These are phyloP conservation scores for Heliconius nattereri DNA, from an alignment of 1,140 invertebrate species.

Conservation along the genomic window DNA sequence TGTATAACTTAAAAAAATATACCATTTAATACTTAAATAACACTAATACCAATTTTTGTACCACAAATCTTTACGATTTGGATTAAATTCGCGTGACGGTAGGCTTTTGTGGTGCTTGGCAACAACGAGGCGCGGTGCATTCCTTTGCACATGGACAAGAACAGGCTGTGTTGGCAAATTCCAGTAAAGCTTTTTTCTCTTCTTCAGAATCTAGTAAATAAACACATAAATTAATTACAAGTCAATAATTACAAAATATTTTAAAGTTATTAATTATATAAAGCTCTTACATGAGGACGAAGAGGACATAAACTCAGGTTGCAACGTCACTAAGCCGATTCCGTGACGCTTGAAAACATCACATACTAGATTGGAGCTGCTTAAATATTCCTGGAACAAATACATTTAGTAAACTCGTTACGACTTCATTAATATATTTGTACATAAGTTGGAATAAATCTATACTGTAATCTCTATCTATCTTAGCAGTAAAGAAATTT, in stretches of 20 bases:
- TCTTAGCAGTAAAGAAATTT: no score
- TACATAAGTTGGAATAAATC: no score
- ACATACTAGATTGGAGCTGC: conserved; percentile 84
- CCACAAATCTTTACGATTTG: not conserved
- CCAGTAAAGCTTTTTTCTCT: conserved; percentile 64
- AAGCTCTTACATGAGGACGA: conserved; percentile 53
- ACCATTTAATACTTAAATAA: conserved; percentile 6
- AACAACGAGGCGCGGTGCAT: conserved; percentile 66
- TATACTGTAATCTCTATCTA: no score
- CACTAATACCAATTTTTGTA: not conserved
- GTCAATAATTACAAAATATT: no score
- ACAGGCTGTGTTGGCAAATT: conserved; percentile 67
- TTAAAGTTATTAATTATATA: not conserved
- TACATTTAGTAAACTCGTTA: not conserved
- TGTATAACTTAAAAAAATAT: not conserved
- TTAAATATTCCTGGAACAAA: conserved; percentile 82
- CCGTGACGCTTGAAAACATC: conserved; percentile 88
- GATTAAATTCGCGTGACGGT: conserved; percentile 58
- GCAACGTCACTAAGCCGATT: conserved; percentile 89
- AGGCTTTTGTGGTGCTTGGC: conserved; percentile 56
- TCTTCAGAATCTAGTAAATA: conserved; percentile 58
- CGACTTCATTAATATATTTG: no score
- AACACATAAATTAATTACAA: no score
- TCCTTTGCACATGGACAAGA: conserved; percentile 69
- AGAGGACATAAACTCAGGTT: conserved; percentile 85